A percentile compares a stretch with the other conserved stretches of the same genome.
phyloP scores from a whole-genome alignment of 2,113 vertebrate genomes.

The Serranochromis macrocephalus region DNA sequence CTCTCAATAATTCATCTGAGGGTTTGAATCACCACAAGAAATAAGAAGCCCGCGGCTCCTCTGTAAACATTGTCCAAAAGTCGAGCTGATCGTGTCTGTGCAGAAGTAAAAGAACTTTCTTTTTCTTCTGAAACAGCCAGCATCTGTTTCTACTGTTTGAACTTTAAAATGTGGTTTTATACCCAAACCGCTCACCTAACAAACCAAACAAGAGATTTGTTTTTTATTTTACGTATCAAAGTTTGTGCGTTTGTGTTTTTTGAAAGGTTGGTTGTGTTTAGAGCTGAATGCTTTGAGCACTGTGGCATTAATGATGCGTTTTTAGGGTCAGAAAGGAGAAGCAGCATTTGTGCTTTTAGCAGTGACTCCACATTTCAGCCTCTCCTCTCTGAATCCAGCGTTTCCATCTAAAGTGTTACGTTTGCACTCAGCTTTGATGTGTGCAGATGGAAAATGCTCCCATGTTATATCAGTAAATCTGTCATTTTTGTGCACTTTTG shows the following conservation, averaged over 20 bases:
- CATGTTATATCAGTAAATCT: background rate
- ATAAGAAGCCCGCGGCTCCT: background rate
- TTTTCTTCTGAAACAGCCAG: rapidly evolving
- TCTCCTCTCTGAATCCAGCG: background rate
- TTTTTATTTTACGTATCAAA: background rate
- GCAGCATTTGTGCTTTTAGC: background rate
- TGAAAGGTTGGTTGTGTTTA: background rate
- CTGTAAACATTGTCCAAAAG: background rate
- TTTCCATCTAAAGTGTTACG: background rate
- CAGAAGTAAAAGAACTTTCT: background rate
- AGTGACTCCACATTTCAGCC: background rate
- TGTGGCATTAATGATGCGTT: rapidly evolving
- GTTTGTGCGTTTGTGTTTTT: background rate
- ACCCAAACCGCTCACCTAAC: background rate
- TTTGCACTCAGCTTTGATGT: background rate
- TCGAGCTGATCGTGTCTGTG: background rate
- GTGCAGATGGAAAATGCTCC: background rate
- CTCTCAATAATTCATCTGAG: background rate
- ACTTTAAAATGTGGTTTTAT: background rate
- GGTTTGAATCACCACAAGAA: background rate
- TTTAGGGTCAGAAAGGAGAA: background rate
- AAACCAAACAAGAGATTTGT: background rate
- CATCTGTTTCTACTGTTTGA: background rate
- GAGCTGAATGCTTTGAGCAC: background rate
- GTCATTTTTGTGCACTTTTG: background rate